Conservation (phyloP, 1,140 invertebrate species). For the Thaumatotibia leucotreta region DNA sequence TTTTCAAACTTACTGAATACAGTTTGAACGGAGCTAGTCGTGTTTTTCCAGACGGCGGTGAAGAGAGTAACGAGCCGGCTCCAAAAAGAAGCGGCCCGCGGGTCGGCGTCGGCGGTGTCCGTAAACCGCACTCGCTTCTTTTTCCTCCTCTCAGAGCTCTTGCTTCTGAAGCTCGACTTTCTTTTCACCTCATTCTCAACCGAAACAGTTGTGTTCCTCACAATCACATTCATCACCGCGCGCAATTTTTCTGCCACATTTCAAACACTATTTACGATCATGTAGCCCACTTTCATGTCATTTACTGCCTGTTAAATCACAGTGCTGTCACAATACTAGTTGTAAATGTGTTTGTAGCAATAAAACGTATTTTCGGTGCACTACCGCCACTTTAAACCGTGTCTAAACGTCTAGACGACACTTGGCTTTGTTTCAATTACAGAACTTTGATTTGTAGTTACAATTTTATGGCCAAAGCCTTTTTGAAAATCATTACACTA, state of each 20-base stretch:
- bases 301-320: background rate
- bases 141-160: slow-evolving; percentile 33
- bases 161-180: slow-evolving; percentile 49
- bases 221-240: background rate
- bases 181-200: slow-evolving; percentile 40
- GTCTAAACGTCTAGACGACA: slow-evolving; percentile 40
- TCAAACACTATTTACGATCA: background rate
- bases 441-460: slow-evolving; percentile 39
- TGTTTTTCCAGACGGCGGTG: slow-evolving; percentile 46
- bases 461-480: slow-evolving; percentile 24
- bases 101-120: slow-evolving; percentile 28
- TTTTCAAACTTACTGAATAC: slow-evolving; percentile 46
- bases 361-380: slow-evolving; percentile 11
- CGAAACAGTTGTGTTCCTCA: background rate
- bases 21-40: slow-evolving; percentile 37
- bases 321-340: background rate
- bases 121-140: slow-evolving; percentile 60
- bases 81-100: slow-evolving; percentile 36
- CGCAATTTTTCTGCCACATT: background rate
- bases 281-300: background rate
- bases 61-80: slow-evolving; percentile 48
- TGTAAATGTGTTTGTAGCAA: slow-evolving; percentile 3
- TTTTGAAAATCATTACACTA: background rate
- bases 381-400: slow-evolving; percentile 31
- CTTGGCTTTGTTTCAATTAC: slow-evolving; percentile 54